These are phyloP conservation scores for Desoria tigrina DNA, from an alignment of 2,888 invertebrate genomes.

Conservation along the genomic window DNA sequence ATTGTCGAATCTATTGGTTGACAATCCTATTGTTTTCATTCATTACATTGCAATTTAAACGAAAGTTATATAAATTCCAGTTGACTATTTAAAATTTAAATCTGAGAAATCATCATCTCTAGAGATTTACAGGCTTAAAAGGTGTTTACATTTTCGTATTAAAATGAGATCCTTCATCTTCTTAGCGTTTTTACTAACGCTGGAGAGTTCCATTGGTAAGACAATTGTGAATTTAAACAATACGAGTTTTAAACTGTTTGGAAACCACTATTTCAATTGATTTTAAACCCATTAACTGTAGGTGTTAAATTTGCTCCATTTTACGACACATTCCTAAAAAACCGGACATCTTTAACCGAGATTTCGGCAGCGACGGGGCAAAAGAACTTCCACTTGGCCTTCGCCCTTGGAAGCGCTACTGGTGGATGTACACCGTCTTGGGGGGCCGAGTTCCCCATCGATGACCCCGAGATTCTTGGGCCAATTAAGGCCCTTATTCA, in stretches of 20 bases:
- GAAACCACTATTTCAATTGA: neutral
- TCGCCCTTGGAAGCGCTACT: conserved; percentile 38
- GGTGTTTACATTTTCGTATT: neutral
- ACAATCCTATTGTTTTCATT: no score
- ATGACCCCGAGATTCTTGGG: conserved; percentile 40
- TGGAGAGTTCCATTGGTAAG: neutral
- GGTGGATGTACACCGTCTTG: conserved; percentile 46
- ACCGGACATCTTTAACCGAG: conserved; percentile 18
- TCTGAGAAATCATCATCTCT: no score
- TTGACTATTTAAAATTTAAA: no score
- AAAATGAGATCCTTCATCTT: neutral
- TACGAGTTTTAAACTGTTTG: neutral
- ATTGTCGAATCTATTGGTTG: no score
- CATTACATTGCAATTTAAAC: no score
- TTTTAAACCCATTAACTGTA: neutral
- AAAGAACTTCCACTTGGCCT: conserved; percentile 47
- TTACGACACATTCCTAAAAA: conserved; percentile 13
- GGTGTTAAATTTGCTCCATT: conserved; percentile 16
- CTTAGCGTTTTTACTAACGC: neutral
- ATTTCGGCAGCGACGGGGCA: conserved; percentile 33
- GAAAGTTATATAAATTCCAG: no score
- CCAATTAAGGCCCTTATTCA: conserved; percentile 38
- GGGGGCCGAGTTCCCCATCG: conserved; percentile 37
- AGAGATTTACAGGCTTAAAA: no score
- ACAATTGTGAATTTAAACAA: neutral